phyloP scores from a whole-genome alignment of 2,888 invertebrate species.

The Mesochorus sp. region DNA sequence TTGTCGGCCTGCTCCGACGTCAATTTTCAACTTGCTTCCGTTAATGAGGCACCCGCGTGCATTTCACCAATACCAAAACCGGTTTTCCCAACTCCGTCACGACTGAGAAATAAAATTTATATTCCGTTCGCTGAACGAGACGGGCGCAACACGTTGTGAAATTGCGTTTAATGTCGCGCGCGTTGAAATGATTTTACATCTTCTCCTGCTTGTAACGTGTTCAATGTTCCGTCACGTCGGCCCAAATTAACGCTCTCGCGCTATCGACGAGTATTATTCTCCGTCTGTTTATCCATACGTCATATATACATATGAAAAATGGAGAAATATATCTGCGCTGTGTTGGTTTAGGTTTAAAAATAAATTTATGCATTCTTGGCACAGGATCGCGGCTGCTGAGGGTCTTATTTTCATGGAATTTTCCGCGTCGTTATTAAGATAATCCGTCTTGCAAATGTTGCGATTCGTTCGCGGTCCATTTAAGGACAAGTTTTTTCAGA shows the following conservation, averaged over 20 bases:
- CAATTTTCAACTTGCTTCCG: slow-evolving; percentile 27
- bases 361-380: slow-evolving; percentile 63
- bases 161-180: too few species aligned
- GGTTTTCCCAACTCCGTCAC: too few species aligned
- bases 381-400: slow-evolving; percentile 47
- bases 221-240: slow-evolving; percentile 43
- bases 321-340: slow-evolving; percentile 20
- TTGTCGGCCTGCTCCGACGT: slow-evolving; percentile 1
- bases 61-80: slow-evolving; percentile 35
- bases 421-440: too few species aligned
- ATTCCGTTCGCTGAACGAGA: not conserved
- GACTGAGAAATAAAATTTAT: too few species aligned
- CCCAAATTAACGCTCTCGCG: slow-evolving; percentile 15
- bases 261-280: slow-evolving; percentile 49
- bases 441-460: too few species aligned
- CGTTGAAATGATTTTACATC: not conserved
- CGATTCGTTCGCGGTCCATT: too few species aligned
- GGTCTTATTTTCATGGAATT: slow-evolving; percentile 51
- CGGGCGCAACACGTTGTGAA: too few species aligned
- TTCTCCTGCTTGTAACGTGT: not conserved
- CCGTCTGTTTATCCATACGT: slow-evolving; percentile 61
- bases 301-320: slow-evolving; percentile 41
- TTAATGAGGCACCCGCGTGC: slow-evolving; percentile 44
- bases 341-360: slow-evolving; percentile 60
- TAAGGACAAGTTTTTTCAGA: not conserved